Conservation (phyloP, 2,888 invertebrate species). For the Odontomyia ornata region DNA sequence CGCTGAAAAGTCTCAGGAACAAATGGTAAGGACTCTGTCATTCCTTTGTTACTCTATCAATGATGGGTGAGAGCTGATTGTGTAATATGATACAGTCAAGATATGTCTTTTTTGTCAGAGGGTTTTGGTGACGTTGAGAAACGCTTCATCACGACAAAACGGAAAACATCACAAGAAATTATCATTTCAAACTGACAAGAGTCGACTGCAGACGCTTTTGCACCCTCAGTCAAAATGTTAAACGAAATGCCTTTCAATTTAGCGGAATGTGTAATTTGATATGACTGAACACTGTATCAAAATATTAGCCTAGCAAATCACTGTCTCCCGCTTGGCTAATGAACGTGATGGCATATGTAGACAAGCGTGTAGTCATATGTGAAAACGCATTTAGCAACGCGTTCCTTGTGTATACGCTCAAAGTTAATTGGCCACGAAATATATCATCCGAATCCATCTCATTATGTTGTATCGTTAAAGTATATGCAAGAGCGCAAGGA, state of each 20-base stretch:
- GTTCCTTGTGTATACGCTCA: background rate
- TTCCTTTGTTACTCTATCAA: no score
- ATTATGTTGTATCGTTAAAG: background rate
- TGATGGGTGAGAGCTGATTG: constrained; percentile 4
- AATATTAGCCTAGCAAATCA: constrained; percentile 7
- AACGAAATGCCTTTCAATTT: background rate
- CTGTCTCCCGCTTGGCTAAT: background rate
- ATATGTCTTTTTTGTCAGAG: background rate
- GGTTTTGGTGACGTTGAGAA: background rate
- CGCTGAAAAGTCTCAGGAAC: no score
- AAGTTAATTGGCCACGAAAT: constrained; percentile 31
- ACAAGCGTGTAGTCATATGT: background rate
- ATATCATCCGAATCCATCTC: background rate
- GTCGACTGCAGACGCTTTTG: background rate
- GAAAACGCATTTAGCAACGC: background rate
- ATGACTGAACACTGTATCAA: background rate
- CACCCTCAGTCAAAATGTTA: background rate
- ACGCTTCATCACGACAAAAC: background rate
- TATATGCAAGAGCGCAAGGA: background rate
- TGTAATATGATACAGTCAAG: constrained; percentile 34
- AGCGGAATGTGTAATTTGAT: constrained; percentile 2
- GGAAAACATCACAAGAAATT: constrained; percentile 14
- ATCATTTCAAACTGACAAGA: background rate
- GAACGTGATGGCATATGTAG: background rate
- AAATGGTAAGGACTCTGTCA: no score